Percentiles rank a stretch among this genome's conserved stretches.
Evolutionary conservation across 2,113 vertebrate genomes (phyloP).

Genomic region (Parus major): DNA sequence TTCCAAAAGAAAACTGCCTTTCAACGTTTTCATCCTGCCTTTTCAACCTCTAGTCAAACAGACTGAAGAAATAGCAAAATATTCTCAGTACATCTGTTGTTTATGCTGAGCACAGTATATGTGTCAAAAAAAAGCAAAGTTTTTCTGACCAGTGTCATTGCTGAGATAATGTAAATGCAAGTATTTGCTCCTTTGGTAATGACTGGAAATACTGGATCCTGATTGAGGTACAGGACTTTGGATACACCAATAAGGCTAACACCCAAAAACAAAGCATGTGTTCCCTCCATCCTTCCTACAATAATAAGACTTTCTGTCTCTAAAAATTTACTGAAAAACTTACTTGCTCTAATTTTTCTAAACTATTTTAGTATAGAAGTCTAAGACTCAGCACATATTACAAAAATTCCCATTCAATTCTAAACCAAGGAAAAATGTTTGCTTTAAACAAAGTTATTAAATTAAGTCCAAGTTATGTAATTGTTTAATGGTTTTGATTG

Average conservation of each 20-base stretch:
- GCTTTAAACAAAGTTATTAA: not conserved
- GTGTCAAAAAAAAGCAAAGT: not conserved
- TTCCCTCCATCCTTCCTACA: not conserved
- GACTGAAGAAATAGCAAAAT: not conserved
- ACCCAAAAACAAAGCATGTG: not conserved
- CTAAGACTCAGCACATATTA: not conserved
- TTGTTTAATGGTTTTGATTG: not conserved
- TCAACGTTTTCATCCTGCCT: not conserved
- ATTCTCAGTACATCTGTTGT: not conserved
- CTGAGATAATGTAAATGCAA: not conserved
- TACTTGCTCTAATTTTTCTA: not conserved
- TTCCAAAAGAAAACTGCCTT: not conserved
- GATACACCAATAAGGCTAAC: rapidly evolving
- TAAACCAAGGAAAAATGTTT: not conserved
- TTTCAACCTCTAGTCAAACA: not conserved
- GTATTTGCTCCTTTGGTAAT: not conserved
- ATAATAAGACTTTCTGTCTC: not conserved
- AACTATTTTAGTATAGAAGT: not conserved
- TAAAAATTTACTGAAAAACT: not conserved
- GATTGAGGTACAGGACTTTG: not conserved
- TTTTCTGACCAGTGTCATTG: not conserved
- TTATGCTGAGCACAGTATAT: not conserved
- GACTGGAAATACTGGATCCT: not conserved
- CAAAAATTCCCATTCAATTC: not conserved
- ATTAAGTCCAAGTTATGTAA: not conserved